phyloP scores from a whole-genome alignment of 1,140 invertebrate genomes.

The Drosophila melanogaster region DNA sequence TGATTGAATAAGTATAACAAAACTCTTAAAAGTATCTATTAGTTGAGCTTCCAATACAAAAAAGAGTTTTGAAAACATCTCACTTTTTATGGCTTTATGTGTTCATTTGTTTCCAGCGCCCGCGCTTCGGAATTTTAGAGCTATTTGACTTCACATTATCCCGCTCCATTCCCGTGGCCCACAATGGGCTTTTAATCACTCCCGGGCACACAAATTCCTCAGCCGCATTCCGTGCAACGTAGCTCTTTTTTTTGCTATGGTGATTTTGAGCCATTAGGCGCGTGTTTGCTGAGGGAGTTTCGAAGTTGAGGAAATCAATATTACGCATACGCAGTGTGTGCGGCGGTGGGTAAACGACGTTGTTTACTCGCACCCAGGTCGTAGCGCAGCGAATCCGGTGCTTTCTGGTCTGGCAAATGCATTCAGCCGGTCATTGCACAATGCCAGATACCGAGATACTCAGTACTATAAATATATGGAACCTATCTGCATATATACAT shows the following conservation, averaged over 20 bases:
- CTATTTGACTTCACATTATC: constrained; percentile 20
- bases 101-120: not conserved
- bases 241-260: constrained; percentile 30
- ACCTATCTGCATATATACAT: constrained; percentile 13
- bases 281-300: constrained; percentile 2
- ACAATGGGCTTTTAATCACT: constrained; percentile 20
- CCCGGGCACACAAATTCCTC: constrained; percentile 27
- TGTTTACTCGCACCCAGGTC: constrained; percentile 11
- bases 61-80: not conserved
- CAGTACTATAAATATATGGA: constrained; percentile 13
- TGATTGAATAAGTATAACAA: not conserved
- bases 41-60: not conserved
- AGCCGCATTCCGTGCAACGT: constrained; percentile 20
- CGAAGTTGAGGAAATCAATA: constrained; percentile 32
- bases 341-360: not conserved
- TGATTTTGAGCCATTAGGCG: constrained; percentile 10
- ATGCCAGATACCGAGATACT: constrained; percentile 16
- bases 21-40: too few relatives aligned
- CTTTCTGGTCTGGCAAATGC: constrained; percentile 43
- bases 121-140: constrained; percentile 14
- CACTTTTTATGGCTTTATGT: constrained; percentile 1
- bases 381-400: not conserved
- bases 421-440: constrained; percentile 60
- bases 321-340: constrained; percentile 47
- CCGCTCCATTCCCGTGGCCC: not conserved